These are phyloP conservation scores for Volucella inanis DNA, from an alignment of 2,888 invertebrate species.

Conservation along the genomic window DNA sequence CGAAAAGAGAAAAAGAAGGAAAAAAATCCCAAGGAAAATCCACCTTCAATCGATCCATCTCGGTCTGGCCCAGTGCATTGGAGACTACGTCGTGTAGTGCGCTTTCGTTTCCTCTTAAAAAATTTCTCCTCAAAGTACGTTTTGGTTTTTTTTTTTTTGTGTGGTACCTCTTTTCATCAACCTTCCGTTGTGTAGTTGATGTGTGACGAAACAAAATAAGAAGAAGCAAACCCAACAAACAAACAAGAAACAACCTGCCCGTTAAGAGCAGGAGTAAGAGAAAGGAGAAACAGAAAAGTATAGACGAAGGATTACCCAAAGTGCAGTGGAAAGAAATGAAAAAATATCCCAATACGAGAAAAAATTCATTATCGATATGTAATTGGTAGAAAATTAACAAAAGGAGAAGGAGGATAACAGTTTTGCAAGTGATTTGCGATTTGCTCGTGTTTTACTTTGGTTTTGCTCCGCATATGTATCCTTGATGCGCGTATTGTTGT, in stretches of 20 bases:
- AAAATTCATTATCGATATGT: conserved; percentile 59
- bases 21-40: conserved; percentile 59
- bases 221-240: conserved; percentile 66
- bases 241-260: conserved; percentile 73
- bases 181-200: conserved; percentile 13
- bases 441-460: conserved; percentile 18
- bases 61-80: conserved; percentile 53
- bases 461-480: conserved; percentile 14
- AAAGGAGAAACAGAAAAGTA: conserved; percentile 31
- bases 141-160: conserved; percentile 29
- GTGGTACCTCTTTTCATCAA: conserved; percentile 11
- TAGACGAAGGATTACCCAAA: conserved; percentile 53
- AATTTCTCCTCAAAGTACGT: conserved; percentile 57
- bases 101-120: conserved; percentile 59
- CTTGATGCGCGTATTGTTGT: conserved; percentile 50
- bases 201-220: conserved; percentile 45
- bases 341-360: background rate
- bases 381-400: conserved; percentile 61
- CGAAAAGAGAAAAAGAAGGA: conserved; percentile 30
- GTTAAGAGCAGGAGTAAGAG: conserved; percentile 43
- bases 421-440: conserved; percentile 43
- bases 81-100: conserved; percentile 49
- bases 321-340: conserved; percentile 32
- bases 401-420: conserved; percentile 20
- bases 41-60: conserved; percentile 59